Evolutionary conservation across 2,888 invertebrate genomes (phyloP).

Genomic region (Terebella lapidaria): DNA sequence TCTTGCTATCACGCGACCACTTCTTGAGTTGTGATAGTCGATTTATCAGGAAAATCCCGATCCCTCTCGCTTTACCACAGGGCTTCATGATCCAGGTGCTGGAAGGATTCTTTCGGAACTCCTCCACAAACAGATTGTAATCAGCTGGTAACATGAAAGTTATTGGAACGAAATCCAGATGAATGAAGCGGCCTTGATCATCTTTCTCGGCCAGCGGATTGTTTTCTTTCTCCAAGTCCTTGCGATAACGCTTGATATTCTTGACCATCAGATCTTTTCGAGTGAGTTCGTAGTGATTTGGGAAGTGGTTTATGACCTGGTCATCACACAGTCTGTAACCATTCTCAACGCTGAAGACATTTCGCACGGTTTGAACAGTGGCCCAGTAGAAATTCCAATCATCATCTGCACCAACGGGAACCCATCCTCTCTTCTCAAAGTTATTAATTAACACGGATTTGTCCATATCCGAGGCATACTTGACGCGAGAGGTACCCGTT

Average conservation of each 20-base stretch:
- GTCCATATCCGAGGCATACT: conserved; percentile 73
- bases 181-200: conserved; percentile 55
- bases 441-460: conserved; percentile 88
- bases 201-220: conserved; percentile 81
- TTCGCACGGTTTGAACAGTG: conserved; percentile 82
- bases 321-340: conserved; percentile 88
- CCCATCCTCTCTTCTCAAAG: conserved; percentile 88
- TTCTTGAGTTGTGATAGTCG: conserved; percentile 84
- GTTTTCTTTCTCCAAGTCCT: conserved; percentile 86
- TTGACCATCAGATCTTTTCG: conserved; percentile 93
- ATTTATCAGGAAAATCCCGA: conserved; percentile 86
- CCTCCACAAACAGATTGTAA: conserved; percentile 95
- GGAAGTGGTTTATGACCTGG: conserved; percentile 94
- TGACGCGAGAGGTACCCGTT: too few relatives aligned
- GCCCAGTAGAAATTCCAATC: conserved; percentile 98
- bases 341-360: conserved; percentile 84
- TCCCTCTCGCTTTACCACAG: conserved; percentile 75
- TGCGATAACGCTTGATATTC: conserved; percentile 89
- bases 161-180: conserved; percentile 79
- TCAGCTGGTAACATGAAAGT: conserved; percentile 92
- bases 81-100: conserved; percentile 98
- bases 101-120: conserved; percentile 87
- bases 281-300: conserved; percentile 90
- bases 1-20: conserved; percentile 54
- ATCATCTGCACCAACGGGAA: conserved; percentile 79